Evolutionary conservation across 2,888 invertebrate genomes (phyloP).

Genomic region (Pseudococcus jackbeardsleyi): DNA sequence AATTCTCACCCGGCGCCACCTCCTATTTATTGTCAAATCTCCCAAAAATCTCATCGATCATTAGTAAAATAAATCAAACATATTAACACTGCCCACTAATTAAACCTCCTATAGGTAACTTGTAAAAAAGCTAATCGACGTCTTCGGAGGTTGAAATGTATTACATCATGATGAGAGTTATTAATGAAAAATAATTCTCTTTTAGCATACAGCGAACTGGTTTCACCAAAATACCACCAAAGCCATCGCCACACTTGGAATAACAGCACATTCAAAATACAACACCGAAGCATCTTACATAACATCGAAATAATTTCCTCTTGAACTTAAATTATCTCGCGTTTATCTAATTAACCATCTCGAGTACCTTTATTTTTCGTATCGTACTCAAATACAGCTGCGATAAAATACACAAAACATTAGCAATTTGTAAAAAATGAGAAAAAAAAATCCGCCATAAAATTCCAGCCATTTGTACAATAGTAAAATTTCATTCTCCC

Average conservation of each 20-base stretch:
- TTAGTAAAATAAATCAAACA: not conserved
- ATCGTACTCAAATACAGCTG: not conserved
- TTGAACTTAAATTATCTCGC: not conserved
- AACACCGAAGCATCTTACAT: not conserved
- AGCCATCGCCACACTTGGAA: not conserved
- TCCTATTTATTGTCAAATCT: not conserved
- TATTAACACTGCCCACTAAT: not conserved
- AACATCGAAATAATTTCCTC: not conserved
- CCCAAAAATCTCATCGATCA: not conserved
- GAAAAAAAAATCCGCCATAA: not conserved
- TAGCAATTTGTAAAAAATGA: not conserved
- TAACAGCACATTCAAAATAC: not conserved
- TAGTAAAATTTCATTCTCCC: not conserved
- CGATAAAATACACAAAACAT: not conserved
- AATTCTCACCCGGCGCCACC: too few species aligned
- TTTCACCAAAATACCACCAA: not conserved
- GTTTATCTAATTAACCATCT: not conserved
- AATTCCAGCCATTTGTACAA: not conserved
- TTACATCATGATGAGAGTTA: not conserved
- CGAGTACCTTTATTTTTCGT: not conserved
- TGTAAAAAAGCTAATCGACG: not conserved
- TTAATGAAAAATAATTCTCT: constrained; percentile 16
- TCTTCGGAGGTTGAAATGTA: not conserved
- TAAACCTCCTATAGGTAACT: not conserved
- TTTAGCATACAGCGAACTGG: constrained; percentile 5